Base-by-base conservation (phyloP, 2,888 invertebrate species). In the Ormyrus rosae region DNA sequence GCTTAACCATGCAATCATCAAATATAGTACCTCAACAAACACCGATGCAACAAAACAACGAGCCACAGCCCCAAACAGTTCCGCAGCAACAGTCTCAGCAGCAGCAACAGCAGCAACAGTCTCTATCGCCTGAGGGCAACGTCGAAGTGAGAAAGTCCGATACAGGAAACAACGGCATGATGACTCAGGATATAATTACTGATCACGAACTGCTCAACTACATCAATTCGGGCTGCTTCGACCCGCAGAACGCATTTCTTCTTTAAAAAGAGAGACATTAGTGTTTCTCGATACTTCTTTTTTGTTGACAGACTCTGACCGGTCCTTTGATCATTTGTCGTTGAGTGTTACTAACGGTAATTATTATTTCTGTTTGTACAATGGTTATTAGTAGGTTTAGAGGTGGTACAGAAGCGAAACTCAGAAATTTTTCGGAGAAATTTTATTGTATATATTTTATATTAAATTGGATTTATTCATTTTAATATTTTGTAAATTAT, bases 201-300 rank as follows among this genome's bases (percentile, higher is more conserved):
- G 97, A 97, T 90, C 95, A 95, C 91, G 97, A 97, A 91, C 93
- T 97, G 85, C 93, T 97, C 85, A 96, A 95, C 90, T 96, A 96
- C 91, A 97, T 97, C 85, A 96, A 97, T 92, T 96, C 97, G 71
- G 96, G 95, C 92, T 96, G 96, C 90, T 97, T 97, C 91, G 97
- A 96, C 91, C 95, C 87, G 0, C 89, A 90, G 68, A 88, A 85
- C 53, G 88, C 87, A 69, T 90, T 90, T 81, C 88, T 90, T 69
- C 89, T 90, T 88, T 34, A 34, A 34, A 34, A 34, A 34, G 34
- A 34, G 34, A 34, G 34, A 34, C 34, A 34, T 34, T 90, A 90
- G 86, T 85, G 11, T 34, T n/a, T 13, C 34, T 50, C 51, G 34
- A 34, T 53, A 51, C 11, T 63, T 75, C 19, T 65, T 53, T 67